phyloP scores from a whole-genome alignment of 2,113 vertebrate genomes.

The Rhabdornis inornatus region DNA sequence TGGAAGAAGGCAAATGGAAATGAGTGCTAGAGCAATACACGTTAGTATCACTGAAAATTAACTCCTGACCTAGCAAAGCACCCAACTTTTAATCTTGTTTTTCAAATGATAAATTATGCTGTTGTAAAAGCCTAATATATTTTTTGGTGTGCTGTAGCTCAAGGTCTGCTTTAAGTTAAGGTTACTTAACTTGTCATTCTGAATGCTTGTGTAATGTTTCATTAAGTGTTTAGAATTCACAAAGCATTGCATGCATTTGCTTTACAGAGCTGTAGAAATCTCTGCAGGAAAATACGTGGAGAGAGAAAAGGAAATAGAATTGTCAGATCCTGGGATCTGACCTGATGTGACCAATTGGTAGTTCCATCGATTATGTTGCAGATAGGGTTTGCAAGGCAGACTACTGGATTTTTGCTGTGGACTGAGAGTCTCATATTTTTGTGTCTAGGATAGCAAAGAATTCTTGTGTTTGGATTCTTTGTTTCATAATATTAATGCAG shows the following conservation, averaged over 20 bases:
- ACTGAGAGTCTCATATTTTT: background rate
- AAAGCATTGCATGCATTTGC: background rate
- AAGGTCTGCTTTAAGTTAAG: slow-evolving; percentile 48
- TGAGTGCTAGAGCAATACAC: background rate
- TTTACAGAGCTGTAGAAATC: background rate
- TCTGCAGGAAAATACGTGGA: background rate
- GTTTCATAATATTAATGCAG: slow-evolving; percentile 38
- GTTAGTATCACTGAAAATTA: background rate
- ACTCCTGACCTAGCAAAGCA: background rate
- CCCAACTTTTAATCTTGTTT: background rate
- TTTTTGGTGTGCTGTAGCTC: background rate
- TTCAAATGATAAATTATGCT: background rate
- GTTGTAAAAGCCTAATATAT: background rate
- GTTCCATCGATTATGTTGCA: background rate
- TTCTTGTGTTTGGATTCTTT: slow-evolving; percentile 4
- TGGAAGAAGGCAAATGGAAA: background rate
- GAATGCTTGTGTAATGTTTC: slow-evolving; percentile 27
- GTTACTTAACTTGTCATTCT: slow-evolving; percentile 45
- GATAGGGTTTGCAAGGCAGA: background rate
- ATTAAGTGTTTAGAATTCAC: slow-evolving; percentile 4
- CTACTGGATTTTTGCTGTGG: background rate
- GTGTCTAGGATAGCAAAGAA: background rate
- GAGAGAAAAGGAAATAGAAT: background rate
- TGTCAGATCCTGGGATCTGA: background rate
- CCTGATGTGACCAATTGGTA: background rate